Base-by-base conservation (phyloP, 2,888 invertebrate genomes). In the Octonoba sinensis region DNA sequence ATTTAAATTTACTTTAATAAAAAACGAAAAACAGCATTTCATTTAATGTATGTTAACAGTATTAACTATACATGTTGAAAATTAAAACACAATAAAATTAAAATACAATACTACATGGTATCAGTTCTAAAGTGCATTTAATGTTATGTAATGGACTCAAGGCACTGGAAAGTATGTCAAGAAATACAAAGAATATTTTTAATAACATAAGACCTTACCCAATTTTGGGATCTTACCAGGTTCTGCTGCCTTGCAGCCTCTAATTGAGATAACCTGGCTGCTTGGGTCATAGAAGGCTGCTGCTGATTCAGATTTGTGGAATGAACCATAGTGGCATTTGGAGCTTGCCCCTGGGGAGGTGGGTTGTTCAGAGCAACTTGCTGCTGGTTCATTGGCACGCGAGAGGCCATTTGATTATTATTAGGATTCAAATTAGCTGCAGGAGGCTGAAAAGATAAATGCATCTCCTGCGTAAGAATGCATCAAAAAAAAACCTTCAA, bases 201-300 rank as follows among this genome's bases (percentile, higher is more conserved):
- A 51, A 51, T 51, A 51, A 51, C 51, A 2, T 51, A 15, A 62
- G n/a, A 62, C n/a, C 60, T 62, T 62, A 62, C 60, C 60, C 36
- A 44, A 36, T 36, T 44, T 20, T 62, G 60, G 44, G 60, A 62
- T 62, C 73, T 73, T 82, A 84, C 78, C 77, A 94, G 88, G 89
- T 94, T 95, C 87, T 94, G 93, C 86, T 94, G 93, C 0, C 94
- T 89, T 18, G 94, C 93, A 3, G 92, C 92, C 87, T 93, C 93
- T 3, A 93, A 59, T 11, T 81, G 83, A 13, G 70, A 64, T 59
- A 81, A 72, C 47, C 82, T 65, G 12, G 82, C 82, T 18, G 54
- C 67, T 27, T 82, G 46, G 44, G 49, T 57, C 49, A 72, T 51
- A 27, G 49, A 16, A 13, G 59, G 20, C 24, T 70, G 57, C 27